These are phyloP conservation scores for Leptobrachium ailaonicum DNA, from an alignment of 2,113 vertebrate species.

Conservation along the genomic window DNA sequence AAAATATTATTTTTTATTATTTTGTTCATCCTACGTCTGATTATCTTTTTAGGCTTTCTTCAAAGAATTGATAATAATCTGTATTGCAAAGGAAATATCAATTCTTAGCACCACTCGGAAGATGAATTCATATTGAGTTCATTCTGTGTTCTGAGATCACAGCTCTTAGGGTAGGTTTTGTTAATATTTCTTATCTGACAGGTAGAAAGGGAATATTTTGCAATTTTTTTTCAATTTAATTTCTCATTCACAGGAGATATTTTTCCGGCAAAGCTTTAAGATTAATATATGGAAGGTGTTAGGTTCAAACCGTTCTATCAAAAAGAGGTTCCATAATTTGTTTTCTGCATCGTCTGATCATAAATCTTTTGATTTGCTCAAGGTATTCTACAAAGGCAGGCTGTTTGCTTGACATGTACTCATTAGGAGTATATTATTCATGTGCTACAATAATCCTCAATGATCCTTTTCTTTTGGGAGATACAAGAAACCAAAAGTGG, in stretches of 20 bases:
- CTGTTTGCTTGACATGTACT: constrained; percentile 12
- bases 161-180: neutral
- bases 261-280: constrained; percentile 10
- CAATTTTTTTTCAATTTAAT: constrained; percentile 19
- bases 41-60: constrained; percentile 14
- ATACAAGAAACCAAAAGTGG: no score
- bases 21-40: neutral
- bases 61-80: constrained; percentile 28
- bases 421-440: constrained; percentile 24
- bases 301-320: constrained; percentile 19
- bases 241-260: constrained; percentile 21
- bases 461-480: neutral
- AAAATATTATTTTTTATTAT: no score
- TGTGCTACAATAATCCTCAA: constrained; percentile 20
- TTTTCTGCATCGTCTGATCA: constrained; percentile 9
- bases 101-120: neutral
- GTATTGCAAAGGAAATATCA: neutral
- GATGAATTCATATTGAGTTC: constrained; percentile 5
- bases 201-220: constrained; percentile 14
- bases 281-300: constrained; percentile 24
- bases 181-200: constrained; percentile 18
- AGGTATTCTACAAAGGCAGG: constrained; percentile 8
- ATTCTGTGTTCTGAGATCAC: neutral
- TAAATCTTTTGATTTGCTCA: constrained; percentile 33
- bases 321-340: constrained; percentile 12